phyloP scores from a whole-genome alignment of 1,140 invertebrate species.

The Tetragonula clypearis region DNA sequence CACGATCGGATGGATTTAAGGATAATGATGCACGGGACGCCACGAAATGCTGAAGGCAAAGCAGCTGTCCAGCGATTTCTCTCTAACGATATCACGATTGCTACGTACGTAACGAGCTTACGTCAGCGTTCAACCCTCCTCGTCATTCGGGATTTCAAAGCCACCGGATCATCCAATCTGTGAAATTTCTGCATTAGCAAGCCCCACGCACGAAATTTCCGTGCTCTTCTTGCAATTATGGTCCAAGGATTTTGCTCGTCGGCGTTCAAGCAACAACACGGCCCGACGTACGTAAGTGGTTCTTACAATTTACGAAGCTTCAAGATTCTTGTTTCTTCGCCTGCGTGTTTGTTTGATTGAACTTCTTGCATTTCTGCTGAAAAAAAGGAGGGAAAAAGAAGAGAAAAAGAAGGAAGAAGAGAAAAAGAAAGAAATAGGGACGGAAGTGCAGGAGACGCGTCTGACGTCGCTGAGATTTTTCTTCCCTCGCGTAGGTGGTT shows the following conservation, averaged over 20 bases:
- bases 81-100: background rate
- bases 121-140: background rate
- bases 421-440: too few species aligned
- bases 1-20: too few species aligned
- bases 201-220: background rate
- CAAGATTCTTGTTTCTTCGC: too few species aligned
- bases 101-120: background rate
- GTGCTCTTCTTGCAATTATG: background rate
- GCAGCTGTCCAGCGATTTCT: background rate
- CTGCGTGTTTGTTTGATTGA: constrained; percentile 20
- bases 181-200: background rate
- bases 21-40: background rate
- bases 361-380: background rate
- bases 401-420: background rate
- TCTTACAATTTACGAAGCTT: too few species aligned
- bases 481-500: background rate
- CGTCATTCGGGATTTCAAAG: background rate
- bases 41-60: background rate
- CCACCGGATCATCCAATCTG: background rate
- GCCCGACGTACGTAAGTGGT: too few species aligned
- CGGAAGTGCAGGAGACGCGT: background rate
- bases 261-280: too few species aligned
- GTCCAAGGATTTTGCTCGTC: background rate
- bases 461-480: background rate
- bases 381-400: too few species aligned